phyloP scores from a whole-genome alignment of 2,113 vertebrate species.

The Phycodurus eques region DNA sequence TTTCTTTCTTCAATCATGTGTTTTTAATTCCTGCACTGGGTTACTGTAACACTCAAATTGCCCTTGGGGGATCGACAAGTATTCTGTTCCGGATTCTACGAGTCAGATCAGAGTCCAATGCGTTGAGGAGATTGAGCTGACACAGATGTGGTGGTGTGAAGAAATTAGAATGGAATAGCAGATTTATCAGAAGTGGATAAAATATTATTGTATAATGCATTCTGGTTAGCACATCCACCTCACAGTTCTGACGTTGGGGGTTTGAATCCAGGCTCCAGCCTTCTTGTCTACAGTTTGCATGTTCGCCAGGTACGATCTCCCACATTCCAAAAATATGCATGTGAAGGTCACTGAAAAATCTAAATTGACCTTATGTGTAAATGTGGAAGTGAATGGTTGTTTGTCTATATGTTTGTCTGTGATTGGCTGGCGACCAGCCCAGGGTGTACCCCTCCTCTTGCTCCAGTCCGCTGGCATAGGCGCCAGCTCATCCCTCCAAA shows the following conservation, averaged over 20 bases:
- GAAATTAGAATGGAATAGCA: not conserved
- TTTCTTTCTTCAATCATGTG: not conserved
- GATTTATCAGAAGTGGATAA: not conserved
- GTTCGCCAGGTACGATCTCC: not conserved
- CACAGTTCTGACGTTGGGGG: not conserved
- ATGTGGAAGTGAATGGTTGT: not conserved
- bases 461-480: too few relatives aligned
- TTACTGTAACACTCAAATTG: not conserved
- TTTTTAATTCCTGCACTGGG: not conserved
- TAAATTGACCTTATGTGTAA: not conserved
- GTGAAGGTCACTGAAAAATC: not conserved
- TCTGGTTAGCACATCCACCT: not conserved
- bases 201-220: not conserved
- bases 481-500: too few relatives aligned
- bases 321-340: not conserved
- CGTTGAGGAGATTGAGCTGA: too few relatives aligned
- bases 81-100: too few relatives aligned
- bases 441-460: too few relatives aligned
- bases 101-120: too few relatives aligned
- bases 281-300: too few relatives aligned
- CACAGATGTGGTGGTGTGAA: not conserved
- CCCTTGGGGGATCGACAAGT: too few relatives aligned
- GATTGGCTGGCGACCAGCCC: not conserved
- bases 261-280: not conserved
- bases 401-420: too few relatives aligned